Percentiles rank a stretch among this genome's conserved stretches.
Evolutionary conservation across 2,888 invertebrate species (phyloP).

Genomic region (Campoplex nolae): DNA sequence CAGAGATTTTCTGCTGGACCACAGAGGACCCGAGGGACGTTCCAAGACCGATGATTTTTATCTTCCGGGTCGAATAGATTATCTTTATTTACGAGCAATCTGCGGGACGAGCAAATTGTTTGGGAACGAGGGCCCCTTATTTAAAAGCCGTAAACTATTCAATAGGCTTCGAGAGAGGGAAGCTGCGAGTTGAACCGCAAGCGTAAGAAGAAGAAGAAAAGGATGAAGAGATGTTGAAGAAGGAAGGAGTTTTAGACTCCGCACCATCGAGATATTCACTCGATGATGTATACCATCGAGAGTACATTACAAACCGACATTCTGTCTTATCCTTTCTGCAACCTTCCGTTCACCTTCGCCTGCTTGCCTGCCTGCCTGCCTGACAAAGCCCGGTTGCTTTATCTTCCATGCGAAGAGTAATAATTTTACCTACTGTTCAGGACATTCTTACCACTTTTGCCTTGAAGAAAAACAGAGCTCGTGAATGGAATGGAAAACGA

Average conservation of each 20-base stretch:
- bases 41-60: constrained; percentile 80
- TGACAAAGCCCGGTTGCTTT: constrained; percentile 40
- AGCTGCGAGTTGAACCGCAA: constrained; percentile 53
- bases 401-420: constrained; percentile 35
- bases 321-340: constrained; percentile 33
- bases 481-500: constrained; percentile 25
- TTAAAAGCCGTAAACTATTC: constrained; percentile 84
- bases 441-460: constrained; percentile 21
- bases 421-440: constrained; percentile 30
- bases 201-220: constrained; percentile 27
- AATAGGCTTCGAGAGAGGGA: constrained; percentile 72
- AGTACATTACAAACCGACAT: constrained; percentile 44
- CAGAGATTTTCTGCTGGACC: constrained; percentile 47
- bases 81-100: constrained; percentile 85
- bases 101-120: constrained; percentile 83
- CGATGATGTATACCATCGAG: constrained; percentile 58
- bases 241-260: constrained; percentile 49
- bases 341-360: constrained; percentile 10
- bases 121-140: constrained; percentile 82
- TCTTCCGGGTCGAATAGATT: constrained; percentile 84
- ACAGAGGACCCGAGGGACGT: constrained; percentile 60
- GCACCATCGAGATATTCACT: constrained; percentile 52
- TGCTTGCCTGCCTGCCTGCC: neutral
- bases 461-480: constrained; percentile 25
- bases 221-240: constrained; percentile 47